Evolutionary conservation across 2,113 vertebrate genomes (phyloP), one percentile per base, ranked within the genome.

Genomic region (Petromus typicus): DNA sequence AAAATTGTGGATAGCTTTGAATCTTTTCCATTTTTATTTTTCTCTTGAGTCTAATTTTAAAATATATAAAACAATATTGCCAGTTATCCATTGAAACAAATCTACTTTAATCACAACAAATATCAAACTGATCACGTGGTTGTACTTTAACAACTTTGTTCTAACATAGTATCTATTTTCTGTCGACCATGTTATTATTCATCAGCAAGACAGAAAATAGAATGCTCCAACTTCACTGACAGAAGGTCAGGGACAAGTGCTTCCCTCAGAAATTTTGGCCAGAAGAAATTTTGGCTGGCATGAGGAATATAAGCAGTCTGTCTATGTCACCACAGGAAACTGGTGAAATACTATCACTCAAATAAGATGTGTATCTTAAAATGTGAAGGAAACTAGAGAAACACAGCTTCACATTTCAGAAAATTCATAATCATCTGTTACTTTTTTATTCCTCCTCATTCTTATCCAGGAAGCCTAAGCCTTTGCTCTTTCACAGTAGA

Each of bases 101-200:
- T 66, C 5, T 69, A 90, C 48, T 61, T 78, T 5, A 57, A n/a
- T 94, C 9, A 82, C 75, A 54, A 59, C 45, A 64, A 88, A 34
- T 87, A 12, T 7, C 56, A 69, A 73, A n/a, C 1, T 85, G 69
- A 45, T 78, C 73, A 91, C 8, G 30, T 76, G 22, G 79, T 61
- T 86, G 78, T 79, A 7, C 23, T 97, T 96, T 95, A 93, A 90
- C 82, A 96, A 95, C 61, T 92, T 86, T 86, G 86, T 97, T 96
- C 92, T 57, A 59, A 89, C 80, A 51, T 73, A 66, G 22, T 91
- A 97, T 97, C 79, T 96, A 97, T 95, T 96, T 94, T 45, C 87
- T 96, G 90, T 96, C 96, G 85, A 91, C 64, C 76, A 89, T 81
- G 89, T 95, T 56, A 86, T 94, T 96, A 92, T 71, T 96, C 48